Base-by-base conservation (phyloP, 2,797 vertebrate genomes). In the Eleutherodactylus coqui region DNA sequence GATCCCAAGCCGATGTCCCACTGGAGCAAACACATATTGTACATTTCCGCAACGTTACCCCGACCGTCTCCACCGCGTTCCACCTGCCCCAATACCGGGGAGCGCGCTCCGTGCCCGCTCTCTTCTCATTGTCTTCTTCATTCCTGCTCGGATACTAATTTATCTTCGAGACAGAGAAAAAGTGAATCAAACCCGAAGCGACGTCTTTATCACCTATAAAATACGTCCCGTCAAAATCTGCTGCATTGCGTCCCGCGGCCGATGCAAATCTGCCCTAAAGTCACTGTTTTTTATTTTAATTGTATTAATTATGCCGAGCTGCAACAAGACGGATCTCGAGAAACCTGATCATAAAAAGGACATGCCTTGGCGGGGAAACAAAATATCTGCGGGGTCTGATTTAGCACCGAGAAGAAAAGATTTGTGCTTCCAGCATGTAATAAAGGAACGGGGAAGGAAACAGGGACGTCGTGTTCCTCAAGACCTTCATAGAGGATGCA, bases 201-300 rank as follows among this genome's bases (percentile, higher is more conserved):
- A 87, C 82, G 73, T 84, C 77, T 87, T 87, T 87, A 87, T 87
- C 86, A 75, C 86, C 86, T 62, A 80, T 80, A 75, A 87, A 80
- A 87, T 75, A 84, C 21, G 70, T 75, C 72, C 86, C 82, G 86
- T 75, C 86, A 87, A n/a, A 76, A 79, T 67, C 53, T 84, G 86
- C 82, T 80, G 86, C 86, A 84, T 27, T 83, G 86, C 86, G 86
- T 75, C 86, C 76, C 5, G 17, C 53, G 76, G 53, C 86, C 75
- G 62, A 64, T 75, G 86, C 86, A 84, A 87, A 87, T 87, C 80
- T 27, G 82, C 13, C 51, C 45, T 67, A 70, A 82, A 79, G 82
- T 79, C 79, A 73, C 81, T 45, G 82, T 84, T 75, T 84, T 84
- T 79, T 84, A 84, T 79, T 79, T 84, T 84, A 87, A 87, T 87